Percentiles rank a stretch among this genome's conserved stretches.
These are phyloP conservation scores for Eucera pruinosa DNA, from an alignment of 2,888 invertebrate genomes.

Conservation along the genomic window DNA sequence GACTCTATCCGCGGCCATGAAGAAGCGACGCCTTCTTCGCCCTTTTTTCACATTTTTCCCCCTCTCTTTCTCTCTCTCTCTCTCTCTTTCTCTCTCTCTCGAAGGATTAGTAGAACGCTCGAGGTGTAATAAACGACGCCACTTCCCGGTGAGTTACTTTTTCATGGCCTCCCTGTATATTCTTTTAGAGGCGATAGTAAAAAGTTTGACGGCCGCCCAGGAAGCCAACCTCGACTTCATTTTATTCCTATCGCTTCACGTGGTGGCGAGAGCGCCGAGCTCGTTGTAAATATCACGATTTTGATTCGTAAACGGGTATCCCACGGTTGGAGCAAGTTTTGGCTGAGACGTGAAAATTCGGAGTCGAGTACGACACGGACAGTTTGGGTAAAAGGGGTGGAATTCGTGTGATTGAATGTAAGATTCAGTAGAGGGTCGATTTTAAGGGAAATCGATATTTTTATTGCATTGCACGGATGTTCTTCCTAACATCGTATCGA, in stretches of 20 bases:
- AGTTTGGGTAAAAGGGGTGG: no score
- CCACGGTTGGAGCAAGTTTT: no score
- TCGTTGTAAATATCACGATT: slow-evolving; percentile 15
- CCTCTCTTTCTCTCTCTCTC: neutral
- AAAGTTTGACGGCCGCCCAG: slow-evolving; percentile 41
- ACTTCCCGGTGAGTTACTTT: slow-evolving; percentile 39
- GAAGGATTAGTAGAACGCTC: slow-evolving; percentile 42
- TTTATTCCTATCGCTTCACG: slow-evolving; percentile 13
- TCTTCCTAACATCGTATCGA: no score
- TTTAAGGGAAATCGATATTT: no score
- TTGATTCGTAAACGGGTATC: neutral
- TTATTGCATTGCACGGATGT: no score
- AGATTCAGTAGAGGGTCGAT: no score
- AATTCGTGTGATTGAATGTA: no score
- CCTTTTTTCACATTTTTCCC: neutral
- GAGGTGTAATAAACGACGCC: slow-evolving; percentile 39
- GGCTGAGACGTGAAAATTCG: no score
- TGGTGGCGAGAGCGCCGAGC: neutral
- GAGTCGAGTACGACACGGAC: no score
- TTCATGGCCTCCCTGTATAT: slow-evolving; percentile 43
- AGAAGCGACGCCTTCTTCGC: neutral
- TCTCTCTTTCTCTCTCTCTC: neutral
- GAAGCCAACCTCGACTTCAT: neutral
- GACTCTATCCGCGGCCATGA: neutral
- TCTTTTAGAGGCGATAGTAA: slow-evolving; percentile 40